Conservation (phyloP, 2,888 invertebrate species). For the Scaeva pyrastri region DNA sequence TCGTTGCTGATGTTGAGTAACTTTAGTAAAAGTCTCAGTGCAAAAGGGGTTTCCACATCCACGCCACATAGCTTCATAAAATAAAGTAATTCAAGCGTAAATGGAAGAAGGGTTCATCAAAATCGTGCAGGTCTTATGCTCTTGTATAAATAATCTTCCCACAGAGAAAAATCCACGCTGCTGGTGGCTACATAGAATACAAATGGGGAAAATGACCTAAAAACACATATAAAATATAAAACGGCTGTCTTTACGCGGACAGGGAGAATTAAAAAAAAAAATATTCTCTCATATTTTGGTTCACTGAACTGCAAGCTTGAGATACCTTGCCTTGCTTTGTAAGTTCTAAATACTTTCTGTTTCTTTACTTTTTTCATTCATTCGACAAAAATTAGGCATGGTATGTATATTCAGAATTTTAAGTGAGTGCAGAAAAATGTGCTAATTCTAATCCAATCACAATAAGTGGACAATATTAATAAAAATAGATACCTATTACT, state of each 20-base stretch:
- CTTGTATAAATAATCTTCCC: constrained; percentile 60
- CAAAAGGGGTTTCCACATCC: constrained; percentile 33
- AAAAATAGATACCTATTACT: too few species aligned
- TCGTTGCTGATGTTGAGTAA: background rate
- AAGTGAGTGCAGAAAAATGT: background rate
- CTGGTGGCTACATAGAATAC: constrained; percentile 31
- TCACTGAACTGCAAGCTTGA: constrained; percentile 63
- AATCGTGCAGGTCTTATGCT: constrained; percentile 62
- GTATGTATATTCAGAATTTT: background rate
- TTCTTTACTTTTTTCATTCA: constrained; percentile 49
- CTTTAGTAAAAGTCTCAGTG: background rate
- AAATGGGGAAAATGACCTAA: constrained; percentile 74
- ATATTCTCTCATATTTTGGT: constrained; percentile 64
- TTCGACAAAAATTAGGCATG: background rate
- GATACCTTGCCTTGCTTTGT: constrained; percentile 4
- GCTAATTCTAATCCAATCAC: too few species aligned
- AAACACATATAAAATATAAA: constrained; percentile 68
- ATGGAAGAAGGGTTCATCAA: constrained; percentile 68
- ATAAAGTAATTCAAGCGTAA: constrained; percentile 67
- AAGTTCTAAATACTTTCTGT: constrained; percentile 69
- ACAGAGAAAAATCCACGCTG: constrained; percentile 66
- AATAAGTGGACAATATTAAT: too few species aligned
- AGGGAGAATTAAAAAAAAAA: constrained; percentile 17
- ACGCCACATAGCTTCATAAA: constrained; percentile 38
- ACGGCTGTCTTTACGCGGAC: constrained; percentile 16